These are phyloP conservation scores for Nephrotoma flavescens DNA, from an alignment of 2,888 invertebrate species.

Conservation along the genomic window DNA sequence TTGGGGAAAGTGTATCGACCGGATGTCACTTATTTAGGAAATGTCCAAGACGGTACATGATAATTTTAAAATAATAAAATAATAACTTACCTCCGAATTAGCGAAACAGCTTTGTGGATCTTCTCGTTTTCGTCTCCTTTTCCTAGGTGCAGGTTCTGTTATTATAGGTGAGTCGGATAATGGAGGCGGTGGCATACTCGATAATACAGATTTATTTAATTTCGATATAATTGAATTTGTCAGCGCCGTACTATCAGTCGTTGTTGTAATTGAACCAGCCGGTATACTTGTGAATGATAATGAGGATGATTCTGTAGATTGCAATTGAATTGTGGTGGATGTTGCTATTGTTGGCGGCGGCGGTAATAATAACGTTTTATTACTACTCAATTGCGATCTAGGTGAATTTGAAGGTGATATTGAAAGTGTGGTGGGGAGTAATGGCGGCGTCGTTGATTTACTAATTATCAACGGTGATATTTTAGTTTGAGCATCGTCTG, in stretches of 20 bases:
- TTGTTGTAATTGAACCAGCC: neutral
- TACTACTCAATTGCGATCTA: neutral
- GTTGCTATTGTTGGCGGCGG: constrained; percentile 1
- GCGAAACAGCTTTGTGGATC: constrained; percentile 42
- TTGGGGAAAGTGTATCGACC: constrained; percentile 20
- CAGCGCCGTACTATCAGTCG: neutral
- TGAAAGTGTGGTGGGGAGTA: constrained; percentile 5
- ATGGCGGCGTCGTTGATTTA: constrained; percentile 6
- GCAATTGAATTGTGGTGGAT: neutral
- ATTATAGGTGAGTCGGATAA: constrained; percentile 36
- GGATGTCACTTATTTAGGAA: neutral
- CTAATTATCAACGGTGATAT: constrained; percentile 4
- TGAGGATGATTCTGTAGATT: constrained; percentile 4
- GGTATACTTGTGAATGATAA: neutral
- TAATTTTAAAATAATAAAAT: neutral
- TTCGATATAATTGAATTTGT: neutral
- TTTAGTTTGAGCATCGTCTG: neutral
- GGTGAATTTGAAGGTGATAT: neutral
- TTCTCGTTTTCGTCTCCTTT: constrained; percentile 47
- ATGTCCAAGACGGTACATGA: neutral
- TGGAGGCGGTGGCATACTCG: constrained; percentile 35
- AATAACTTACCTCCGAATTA: constrained; percentile 25
- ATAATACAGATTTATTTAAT: neutral
- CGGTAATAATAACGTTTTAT: neutral
- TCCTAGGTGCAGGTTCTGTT: constrained; percentile 39